Conservation (phyloP, 1,140 invertebrate genomes). For the Hesperophylax magnus region DNA sequence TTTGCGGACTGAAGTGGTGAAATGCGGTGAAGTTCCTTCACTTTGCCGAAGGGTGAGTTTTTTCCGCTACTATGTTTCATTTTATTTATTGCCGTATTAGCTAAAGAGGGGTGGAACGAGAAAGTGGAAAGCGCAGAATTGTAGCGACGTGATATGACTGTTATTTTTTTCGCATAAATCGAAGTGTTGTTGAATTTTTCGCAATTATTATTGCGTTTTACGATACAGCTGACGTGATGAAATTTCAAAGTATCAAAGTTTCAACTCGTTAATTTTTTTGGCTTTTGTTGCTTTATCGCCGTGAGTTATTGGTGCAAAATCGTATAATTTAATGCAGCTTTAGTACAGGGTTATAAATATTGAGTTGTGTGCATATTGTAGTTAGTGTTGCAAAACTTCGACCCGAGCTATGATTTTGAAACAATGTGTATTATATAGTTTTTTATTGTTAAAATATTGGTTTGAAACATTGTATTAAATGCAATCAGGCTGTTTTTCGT, state of each 20-base stretch:
- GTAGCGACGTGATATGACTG: slow-evolving; percentile 38
- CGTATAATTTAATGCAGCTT: not conserved
- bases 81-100: slow-evolving; percentile 42
- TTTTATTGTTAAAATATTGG: no score
- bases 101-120: not conserved
- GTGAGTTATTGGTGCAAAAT: not conserved
- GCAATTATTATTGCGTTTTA: not conserved
- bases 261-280: not conserved
- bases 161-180: slow-evolving; percentile 18
- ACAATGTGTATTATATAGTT: no score
- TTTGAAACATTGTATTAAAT: no score
- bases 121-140: not conserved
- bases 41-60: slow-evolving; percentile 1
- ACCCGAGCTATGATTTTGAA: no score
- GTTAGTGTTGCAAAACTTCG: no score
- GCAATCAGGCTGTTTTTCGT: no score
- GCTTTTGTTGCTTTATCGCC: not conserved
- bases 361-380: no score
- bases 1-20: slow-evolving; percentile 27
- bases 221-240: not conserved
- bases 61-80: slow-evolving; percentile 4
- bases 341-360: no score
- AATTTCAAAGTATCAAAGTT: not conserved
- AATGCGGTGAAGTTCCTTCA: not conserved
- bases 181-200: slow-evolving; percentile 13